Base-by-base conservation (phyloP, 2,888 invertebrate species). In the Sesamia inferens region DNA sequence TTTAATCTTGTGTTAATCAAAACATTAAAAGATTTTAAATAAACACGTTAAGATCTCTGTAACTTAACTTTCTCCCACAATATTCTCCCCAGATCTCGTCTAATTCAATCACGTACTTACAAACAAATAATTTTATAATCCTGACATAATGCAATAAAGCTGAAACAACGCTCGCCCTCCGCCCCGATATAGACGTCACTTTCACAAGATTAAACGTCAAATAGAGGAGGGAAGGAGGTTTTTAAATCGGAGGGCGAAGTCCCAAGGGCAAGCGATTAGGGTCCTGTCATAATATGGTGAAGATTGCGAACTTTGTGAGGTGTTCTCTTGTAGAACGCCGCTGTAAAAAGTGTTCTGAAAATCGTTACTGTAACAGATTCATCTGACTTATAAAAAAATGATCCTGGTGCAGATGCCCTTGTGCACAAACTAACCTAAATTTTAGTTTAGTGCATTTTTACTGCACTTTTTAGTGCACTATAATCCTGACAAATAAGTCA, bases 151-250 rank as follows among this genome's bases (percentile, higher is more conserved):
- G 64, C 75, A 80, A 90, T 91, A 89, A 89, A 84, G 85, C 85
- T 88, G 88, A 88, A 91, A 90, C 91, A 89, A 87, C 63, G 79
- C 55, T 61, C 75, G 19, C 75, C 68, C 72, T 75, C 73, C 78
- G 48, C 71, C 76, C 73, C 76, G 79, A 85, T 85, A 87, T 90
- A 90, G 87, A 90, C 91, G 93, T 93, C 93, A 92, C 89, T 89
- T 89, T 87, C 92, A 92, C 89, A 90, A 93, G 94, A 94, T 94
- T 93, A 92, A 92, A 92, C 88, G 92, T 92, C 93, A 90, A 89
- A 90, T 82, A 82, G 86, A 88, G 84, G 87, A 88, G 88, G 88
- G 86, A 87, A 92, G 91, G 90, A 90, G 88, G 88, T 90, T 92
- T 92, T 91, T 89, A 90, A 91, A 91, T 90, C 89, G 87, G 84